These are phyloP conservation scores for Atta texana DNA, from an alignment of 1,140 invertebrate species.

Conservation along the genomic window DNA sequence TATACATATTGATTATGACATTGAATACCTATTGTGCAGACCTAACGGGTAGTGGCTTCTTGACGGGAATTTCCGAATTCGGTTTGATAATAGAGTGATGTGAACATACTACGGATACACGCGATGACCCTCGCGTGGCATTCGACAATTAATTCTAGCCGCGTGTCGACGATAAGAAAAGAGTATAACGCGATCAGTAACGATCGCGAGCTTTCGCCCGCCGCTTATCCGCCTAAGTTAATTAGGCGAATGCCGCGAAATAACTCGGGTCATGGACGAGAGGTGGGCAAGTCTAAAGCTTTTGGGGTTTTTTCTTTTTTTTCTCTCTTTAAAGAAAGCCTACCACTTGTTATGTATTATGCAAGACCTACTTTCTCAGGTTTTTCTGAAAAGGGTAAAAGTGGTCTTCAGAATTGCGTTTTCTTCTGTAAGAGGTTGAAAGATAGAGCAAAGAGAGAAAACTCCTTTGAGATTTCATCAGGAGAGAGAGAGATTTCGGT, in stretches of 20 bases:
- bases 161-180: slow-evolving; percentile 45
- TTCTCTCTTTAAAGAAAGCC: slow-evolving; percentile 16
- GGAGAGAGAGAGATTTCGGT: not conserved
- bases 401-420: slow-evolving; percentile 43
- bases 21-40: not conserved
- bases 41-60: slow-evolving; percentile 16
- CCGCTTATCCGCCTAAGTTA: slow-evolving; percentile 57
- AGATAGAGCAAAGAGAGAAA: not conserved
- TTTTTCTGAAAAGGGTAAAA: slow-evolving; percentile 11
- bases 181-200: slow-evolving; percentile 54
- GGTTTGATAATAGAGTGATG: slow-evolving; percentile 43
- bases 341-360: not conserved
- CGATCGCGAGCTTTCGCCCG: slow-evolving; percentile 43
- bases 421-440: not conserved
- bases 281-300: not conserved
- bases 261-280: slow-evolving; percentile 58
- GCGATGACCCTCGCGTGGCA: slow-evolving; percentile 55
- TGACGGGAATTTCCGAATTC: slow-evolving; percentile 48
- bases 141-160: slow-evolving; percentile 41
- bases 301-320: not conserved
- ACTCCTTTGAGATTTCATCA: slow-evolving; percentile 11
- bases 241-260: slow-evolving; percentile 39
- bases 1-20: slow-evolving; percentile 14
- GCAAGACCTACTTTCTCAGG: slow-evolving; percentile 44
- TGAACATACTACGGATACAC: slow-evolving; percentile 47